phyloP scores from a whole-genome alignment of 2,888 invertebrate species.

The Cephus sareptanus region DNA sequence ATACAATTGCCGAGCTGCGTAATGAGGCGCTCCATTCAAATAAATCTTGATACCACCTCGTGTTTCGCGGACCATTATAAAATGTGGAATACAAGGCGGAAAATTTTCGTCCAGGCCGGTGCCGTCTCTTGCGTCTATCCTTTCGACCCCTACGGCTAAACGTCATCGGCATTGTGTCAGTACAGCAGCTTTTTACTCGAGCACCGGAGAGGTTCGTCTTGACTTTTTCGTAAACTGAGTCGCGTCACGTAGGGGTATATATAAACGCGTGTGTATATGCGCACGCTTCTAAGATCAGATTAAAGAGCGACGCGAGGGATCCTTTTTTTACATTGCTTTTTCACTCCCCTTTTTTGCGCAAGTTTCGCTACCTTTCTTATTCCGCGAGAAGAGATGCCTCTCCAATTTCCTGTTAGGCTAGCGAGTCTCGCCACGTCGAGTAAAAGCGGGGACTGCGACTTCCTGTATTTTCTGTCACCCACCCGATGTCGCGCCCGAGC shows the following conservation, averaged over 20 bases:
- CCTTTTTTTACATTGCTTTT: background rate
- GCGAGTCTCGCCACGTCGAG: background rate
- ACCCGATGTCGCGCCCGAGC: background rate
- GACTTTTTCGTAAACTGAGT: background rate
- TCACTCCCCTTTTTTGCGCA: slow-evolving; percentile 13
- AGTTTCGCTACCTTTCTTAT: slow-evolving; percentile 14
- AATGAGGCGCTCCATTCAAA: slow-evolving; percentile 64
- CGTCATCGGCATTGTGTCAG: background rate
- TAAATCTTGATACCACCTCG: slow-evolving; percentile 62
- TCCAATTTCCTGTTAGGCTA: background rate
- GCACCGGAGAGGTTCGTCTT: background rate
- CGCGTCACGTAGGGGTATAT: background rate
- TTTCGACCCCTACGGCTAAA: background rate
- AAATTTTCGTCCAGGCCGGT: slow-evolving; percentile 23
- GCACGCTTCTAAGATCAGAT: background rate
- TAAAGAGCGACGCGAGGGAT: background rate
- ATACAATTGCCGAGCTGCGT: slow-evolving; percentile 59
- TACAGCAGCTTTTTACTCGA: background rate
- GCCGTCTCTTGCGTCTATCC: background rate
- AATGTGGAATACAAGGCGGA: slow-evolving; percentile 31
- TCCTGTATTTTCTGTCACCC: background rate
- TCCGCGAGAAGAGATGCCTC: background rate
- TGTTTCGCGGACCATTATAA: slow-evolving; percentile 59
- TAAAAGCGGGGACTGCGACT: background rate
- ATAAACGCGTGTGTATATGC: too few relatives aligned